Conservation (phyloP, 2,888 invertebrate genomes). For the Lithophane ornitopus region DNA sequence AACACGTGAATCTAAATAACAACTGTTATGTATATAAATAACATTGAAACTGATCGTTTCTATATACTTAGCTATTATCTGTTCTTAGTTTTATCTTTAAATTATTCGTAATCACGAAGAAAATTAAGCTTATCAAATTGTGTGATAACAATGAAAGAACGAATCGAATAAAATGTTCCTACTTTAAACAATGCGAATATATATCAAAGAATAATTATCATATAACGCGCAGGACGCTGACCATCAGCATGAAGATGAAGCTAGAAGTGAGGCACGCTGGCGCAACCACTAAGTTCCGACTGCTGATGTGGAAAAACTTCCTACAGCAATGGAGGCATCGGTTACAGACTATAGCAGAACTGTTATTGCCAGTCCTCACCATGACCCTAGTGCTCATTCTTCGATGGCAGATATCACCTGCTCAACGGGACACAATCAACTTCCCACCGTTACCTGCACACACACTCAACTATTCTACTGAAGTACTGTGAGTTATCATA, state of each 20-base stretch:
- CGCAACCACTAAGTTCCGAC: conserved; percentile 91
- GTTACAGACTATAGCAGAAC: conserved; percentile 92
- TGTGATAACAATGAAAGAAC: conserved; percentile 51
- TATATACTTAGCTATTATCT: conserved; percentile 28
- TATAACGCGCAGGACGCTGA: conserved; percentile 31
- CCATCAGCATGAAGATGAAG: conserved; percentile 57
- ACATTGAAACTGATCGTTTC: conserved; percentile 16
- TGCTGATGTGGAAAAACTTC: conserved; percentile 96
- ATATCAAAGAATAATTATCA: conserved; percentile 15
- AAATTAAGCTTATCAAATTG: conserved; percentile 55
- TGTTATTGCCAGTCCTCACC: conserved; percentile 92
- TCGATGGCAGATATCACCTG: conserved; percentile 92
- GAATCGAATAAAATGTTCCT: conserved; percentile 27
- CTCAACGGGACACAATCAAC: conserved; percentile 66
- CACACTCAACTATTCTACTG: conserved; percentile 69
- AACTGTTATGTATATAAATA: conserved; percentile 2
- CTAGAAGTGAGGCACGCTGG: conserved; percentile 70
- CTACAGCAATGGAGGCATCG: conserved; percentile 94
- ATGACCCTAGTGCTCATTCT: conserved; percentile 93
- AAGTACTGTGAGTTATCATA: conserved; percentile 78
- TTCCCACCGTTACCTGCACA: conserved; percentile 80
- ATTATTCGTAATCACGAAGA: conserved; percentile 45
- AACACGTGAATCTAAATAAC: conserved; percentile 24
- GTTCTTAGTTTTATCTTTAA: conserved; percentile 46
- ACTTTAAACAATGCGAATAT: conserved; percentile 20